A percentile compares a stretch with the other conserved stretches of the same genome.
Evolutionary conservation across 2,888 invertebrate genomes (phyloP).

Genomic region (Tachina lurida): DNA sequence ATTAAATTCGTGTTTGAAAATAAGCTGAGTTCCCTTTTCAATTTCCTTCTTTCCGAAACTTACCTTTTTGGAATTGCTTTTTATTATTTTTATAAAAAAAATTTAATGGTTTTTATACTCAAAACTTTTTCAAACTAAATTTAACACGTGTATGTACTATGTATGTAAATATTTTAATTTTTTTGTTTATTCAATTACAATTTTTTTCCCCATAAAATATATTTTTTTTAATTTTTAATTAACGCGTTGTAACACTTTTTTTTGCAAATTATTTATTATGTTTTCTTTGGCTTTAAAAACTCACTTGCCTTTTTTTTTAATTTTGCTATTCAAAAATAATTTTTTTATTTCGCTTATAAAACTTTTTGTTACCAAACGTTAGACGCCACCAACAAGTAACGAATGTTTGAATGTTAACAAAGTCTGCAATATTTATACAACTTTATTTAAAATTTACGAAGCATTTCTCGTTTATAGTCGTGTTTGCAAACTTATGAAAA

Average conservation of each 20-base stretch:
- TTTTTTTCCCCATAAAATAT: not conserved
- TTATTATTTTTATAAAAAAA: too few relatives aligned
- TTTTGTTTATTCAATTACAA: not conserved
- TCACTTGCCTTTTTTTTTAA: not conserved
- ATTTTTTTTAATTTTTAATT: not conserved
- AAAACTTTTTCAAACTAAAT: not conserved
- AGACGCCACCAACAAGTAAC: constrained; percentile 63
- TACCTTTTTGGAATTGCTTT: too few relatives aligned
- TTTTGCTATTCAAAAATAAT: constrained; percentile 2
- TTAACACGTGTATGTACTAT: not conserved
- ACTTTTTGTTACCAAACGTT: constrained; percentile 63
- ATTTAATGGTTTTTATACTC: too few relatives aligned
- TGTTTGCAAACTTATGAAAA: constrained; percentile 20
- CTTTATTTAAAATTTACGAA: constrained; percentile 22
- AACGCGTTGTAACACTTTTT: not conserved
- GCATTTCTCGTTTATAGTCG: constrained; percentile 13
- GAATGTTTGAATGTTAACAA: constrained; percentile 57
- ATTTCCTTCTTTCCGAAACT: too few relatives aligned
- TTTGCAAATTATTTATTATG: not conserved
- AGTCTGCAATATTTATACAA: constrained; percentile 63
- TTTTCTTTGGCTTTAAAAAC: not conserved
- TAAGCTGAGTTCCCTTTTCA: too few relatives aligned
- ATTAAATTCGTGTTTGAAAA: too few relatives aligned
- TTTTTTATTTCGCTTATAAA: not conserved
- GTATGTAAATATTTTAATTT: not conserved